Conservation (phyloP, 2,797 vertebrate species). For the Halcyon leucocephala region DNA sequence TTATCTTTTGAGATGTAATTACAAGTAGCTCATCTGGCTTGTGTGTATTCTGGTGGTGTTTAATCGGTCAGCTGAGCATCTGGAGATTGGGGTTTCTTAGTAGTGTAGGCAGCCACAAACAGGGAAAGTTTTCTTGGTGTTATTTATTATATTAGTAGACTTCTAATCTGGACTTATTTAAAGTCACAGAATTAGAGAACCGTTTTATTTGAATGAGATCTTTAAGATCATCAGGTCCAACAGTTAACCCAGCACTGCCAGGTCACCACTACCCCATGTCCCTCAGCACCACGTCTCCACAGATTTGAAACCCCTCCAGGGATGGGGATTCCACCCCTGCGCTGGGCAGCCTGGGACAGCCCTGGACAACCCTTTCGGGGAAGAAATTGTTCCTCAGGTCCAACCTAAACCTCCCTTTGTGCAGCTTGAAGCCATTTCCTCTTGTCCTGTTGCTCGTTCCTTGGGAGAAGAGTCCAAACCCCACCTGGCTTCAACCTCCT, state of each 20-base stretch:
- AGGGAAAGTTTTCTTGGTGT: neutral
- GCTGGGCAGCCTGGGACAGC: neutral
- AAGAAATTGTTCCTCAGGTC: neutral
- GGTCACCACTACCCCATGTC: neutral
- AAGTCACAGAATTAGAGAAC: neutral
- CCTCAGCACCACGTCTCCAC: neutral
- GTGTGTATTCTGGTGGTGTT: neutral
- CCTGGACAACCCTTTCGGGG: neutral
- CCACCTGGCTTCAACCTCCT: neutral
- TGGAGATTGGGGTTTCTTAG: neutral
- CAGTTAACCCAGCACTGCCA: neutral
- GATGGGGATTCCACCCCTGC: neutral
- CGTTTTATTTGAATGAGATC: neutral
- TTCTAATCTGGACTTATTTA: neutral
- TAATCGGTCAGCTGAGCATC: neutral
- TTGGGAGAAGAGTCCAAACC: neutral
- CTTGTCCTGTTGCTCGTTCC: neutral
- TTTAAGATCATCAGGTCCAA: neutral
- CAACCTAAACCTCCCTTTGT: neutral
- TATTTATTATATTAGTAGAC: neutral
- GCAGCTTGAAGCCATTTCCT: neutral
- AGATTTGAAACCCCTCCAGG: neutral
- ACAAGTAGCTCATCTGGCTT: neutral
- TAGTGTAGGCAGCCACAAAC: neutral
- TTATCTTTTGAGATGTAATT: constrained; percentile 3